Evolutionary conservation across 2,888 invertebrate species (phyloP).

Genomic region (Mythimna impura): DNA sequence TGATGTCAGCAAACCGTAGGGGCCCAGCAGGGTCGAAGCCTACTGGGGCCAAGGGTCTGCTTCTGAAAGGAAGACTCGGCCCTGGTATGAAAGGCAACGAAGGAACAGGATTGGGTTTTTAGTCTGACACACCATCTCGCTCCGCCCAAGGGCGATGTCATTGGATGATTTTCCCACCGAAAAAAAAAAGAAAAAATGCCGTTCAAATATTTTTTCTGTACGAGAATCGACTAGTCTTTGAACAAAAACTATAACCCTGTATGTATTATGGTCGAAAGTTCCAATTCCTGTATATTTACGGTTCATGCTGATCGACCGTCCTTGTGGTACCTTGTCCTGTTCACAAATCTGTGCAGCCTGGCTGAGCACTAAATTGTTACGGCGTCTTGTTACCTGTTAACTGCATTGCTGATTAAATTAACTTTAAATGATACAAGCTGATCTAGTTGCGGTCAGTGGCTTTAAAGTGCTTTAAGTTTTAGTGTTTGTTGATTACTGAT

Average conservation of each 20-base stretch:
- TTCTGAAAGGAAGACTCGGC: no score
- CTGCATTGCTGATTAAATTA: slow-evolving; percentile 59
- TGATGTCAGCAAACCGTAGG: no score
- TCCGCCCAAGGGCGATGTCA: no score
- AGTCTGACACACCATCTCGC: no score
- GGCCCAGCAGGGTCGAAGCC: no score
- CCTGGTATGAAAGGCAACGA: no score
- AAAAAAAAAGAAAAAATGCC: no score
- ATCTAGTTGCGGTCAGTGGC: slow-evolving; percentile 19
- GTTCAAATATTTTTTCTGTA: no score
- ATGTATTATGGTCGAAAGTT: not conserved
- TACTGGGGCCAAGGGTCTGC: no score
- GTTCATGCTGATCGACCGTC: slow-evolving; percentile 41
- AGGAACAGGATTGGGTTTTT: no score
- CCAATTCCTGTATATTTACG: not conserved
- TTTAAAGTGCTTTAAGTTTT: slow-evolving; percentile 1
- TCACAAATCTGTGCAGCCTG: slow-evolving; percentile 45
- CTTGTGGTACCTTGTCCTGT: slow-evolving; percentile 46
- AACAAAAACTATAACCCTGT: not conserved
- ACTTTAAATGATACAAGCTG: slow-evolving; percentile 42
- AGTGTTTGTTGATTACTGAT: slow-evolving; percentile 27
- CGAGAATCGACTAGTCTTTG: not conserved
- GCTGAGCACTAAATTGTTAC: slow-evolving; percentile 38
- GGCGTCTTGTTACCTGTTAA: slow-evolving; percentile 54
- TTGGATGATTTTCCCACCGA: no score